Evolutionary conservation across 1,140 invertebrate species (phyloP).

Genomic region (Theocolax elegans): DNA sequence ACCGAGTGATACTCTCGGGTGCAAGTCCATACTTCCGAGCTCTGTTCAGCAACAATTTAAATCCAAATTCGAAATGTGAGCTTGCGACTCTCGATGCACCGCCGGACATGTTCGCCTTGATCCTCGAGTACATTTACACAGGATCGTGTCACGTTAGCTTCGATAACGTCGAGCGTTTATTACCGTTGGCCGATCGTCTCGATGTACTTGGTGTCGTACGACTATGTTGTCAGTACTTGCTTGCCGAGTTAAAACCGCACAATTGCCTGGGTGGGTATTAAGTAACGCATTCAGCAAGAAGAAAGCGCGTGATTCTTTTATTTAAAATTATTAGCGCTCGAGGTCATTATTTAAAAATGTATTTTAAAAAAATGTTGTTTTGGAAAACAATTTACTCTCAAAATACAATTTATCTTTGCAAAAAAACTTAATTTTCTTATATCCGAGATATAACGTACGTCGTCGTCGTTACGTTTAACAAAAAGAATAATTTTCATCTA

Average conservation of each 20-base stretch:
- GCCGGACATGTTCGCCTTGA: constrained; percentile 75
- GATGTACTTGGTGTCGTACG: constrained; percentile 81
- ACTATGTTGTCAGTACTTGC: constrained; percentile 80
- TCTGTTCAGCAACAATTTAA: constrained; percentile 81
- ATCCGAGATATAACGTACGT: too few species aligned
- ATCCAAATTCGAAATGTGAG: constrained; percentile 69
- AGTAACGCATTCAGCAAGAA: too few species aligned
- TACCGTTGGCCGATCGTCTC: constrained; percentile 82
- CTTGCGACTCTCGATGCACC: constrained; percentile 78
- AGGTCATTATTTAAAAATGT: too few species aligned
- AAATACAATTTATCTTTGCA: too few species aligned
- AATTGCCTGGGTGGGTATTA: constrained; percentile 80
- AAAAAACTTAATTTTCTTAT: too few species aligned
- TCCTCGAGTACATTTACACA: constrained; percentile 86
- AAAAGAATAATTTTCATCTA: too few species aligned
- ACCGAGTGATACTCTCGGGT: constrained; percentile 83
- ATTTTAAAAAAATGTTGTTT: too few species aligned
- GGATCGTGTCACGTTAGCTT: constrained; percentile 77
- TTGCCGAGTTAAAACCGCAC: constrained; percentile 72
- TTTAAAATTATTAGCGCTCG: too few species aligned
- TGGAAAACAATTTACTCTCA: too few species aligned
- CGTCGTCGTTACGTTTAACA: too few species aligned
- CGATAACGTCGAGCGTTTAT: constrained; percentile 80
- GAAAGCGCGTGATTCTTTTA: too few species aligned
- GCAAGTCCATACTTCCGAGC: constrained; percentile 89